phyloP scores from a whole-genome alignment of 2,113 vertebrate genomes.

The Podocnemis expansa region DNA sequence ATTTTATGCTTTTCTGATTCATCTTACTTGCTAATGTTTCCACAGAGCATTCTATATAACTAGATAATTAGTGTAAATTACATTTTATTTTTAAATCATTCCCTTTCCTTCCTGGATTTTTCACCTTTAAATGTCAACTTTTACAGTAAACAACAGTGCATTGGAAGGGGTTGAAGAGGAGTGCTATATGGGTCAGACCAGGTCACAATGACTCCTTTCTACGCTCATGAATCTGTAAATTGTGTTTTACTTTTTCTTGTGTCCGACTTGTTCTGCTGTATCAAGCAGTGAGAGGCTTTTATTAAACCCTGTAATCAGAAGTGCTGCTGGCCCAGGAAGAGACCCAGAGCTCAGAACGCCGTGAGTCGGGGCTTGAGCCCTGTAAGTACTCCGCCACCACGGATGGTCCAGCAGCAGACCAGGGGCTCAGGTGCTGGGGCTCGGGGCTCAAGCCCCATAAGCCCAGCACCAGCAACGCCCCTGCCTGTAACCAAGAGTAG shows the following conservation, averaged over 20 bases:
- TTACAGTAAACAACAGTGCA: constrained; percentile 54
- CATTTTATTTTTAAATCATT: constrained; percentile 75
- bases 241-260: constrained; percentile 36
- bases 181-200: not conserved
- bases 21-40: constrained; percentile 73
- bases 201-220: not conserved
- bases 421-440: too few species aligned
- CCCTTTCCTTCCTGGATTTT: constrained; percentile 75
- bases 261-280: not conserved
- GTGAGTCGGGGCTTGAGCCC: too few species aligned
- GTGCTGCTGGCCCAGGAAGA: too few species aligned
- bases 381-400: too few species aligned
- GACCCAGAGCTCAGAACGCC: too few species aligned
- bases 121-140: constrained; percentile 68
- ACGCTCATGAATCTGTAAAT: not conserved
- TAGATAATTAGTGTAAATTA: constrained; percentile 73
- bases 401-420: too few species aligned
- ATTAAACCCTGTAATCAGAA: not conserved
- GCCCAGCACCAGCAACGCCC: too few species aligned
- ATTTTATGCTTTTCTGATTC: constrained; percentile 55
- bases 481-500: not conserved
- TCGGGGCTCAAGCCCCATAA: too few species aligned
- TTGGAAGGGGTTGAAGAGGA: constrained; percentile 47
- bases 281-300: constrained; percentile 7
- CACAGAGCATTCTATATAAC: constrained; percentile 69